phyloP scores from a whole-genome alignment of 2,797 vertebrate genomes.

The Botia kubotai region DNA sequence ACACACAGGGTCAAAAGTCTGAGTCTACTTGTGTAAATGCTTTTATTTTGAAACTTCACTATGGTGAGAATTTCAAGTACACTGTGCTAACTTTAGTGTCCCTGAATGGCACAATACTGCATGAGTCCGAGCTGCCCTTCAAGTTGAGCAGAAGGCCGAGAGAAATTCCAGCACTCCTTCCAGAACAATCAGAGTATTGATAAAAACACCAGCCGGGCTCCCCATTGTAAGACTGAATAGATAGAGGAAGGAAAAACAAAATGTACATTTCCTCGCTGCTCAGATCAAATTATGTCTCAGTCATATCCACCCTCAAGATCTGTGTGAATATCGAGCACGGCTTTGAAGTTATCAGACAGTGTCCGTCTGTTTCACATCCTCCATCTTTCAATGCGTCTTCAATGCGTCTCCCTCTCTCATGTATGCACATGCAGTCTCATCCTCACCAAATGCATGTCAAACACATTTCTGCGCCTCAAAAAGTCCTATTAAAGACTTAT shows the following conservation, averaged over 20 bases:
- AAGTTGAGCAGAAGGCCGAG: slow-evolving; percentile 33
- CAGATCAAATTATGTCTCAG: slow-evolving; percentile 30
- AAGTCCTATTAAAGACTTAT: too few species aligned
- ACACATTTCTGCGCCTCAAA: too few species aligned
- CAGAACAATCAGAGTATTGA: slow-evolving; percentile 66
- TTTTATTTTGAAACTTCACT: neutral
- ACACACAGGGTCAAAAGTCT: neutral
- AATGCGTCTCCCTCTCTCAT: neutral
- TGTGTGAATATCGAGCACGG: slow-evolving; percentile 4
- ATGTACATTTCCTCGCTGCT: neutral
- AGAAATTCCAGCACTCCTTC: slow-evolving; percentile 54
- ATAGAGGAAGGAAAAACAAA: slow-evolving; percentile 7
- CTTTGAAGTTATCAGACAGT: slow-evolving; percentile 5
- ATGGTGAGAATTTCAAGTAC: neutral
- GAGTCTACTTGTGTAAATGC: neutral
- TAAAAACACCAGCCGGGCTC: slow-evolving; percentile 24
- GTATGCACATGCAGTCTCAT: neutral
- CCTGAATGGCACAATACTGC: slow-evolving; percentile 12
- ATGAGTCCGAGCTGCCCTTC: neutral
- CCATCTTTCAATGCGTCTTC: neutral
- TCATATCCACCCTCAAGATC: slow-evolving; percentile 22
- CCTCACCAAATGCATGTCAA: too few species aligned
- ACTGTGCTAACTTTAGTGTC: slow-evolving; percentile 8
- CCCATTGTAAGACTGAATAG: slow-evolving; percentile 24
- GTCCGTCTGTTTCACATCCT: slow-evolving; percentile 10